Base-by-base conservation (phyloP, 1,140 invertebrate genomes). In the Conus ventricosus region DNA sequence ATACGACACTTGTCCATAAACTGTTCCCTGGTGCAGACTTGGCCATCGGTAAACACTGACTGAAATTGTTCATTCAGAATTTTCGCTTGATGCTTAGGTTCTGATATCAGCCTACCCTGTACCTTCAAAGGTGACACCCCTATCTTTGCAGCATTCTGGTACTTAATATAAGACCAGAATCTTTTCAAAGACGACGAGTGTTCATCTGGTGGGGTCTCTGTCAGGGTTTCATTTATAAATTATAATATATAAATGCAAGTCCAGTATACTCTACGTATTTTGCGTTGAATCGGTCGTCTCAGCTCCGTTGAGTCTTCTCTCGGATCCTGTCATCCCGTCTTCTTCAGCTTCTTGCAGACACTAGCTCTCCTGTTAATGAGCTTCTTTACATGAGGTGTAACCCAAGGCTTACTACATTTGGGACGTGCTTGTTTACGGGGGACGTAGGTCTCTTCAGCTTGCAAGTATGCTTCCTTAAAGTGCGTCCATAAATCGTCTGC, bases 121-220 rank as follows among this genome's bases (percentile, higher is more conserved):
- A n/a, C 57, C 76, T 83, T 87, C 13, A 87, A 63, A n/a, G 84
- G 60, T 10, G 86, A n/a, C 20, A 87, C 76, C 39, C 85, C 89
- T 84, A 27, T 81, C 57, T 25, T 84, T 67, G 82, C 60, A n/a
- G 60, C 23, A 78, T 85, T 89, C 25, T 82, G 81, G 27, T 87
- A 60, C 80, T 88, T 87, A 7, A 84, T 25, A 27, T 78, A 88
- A 7, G 89, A 51, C 76, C 87, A 87, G 23, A 88, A 90, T n/a
- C 80, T 20, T 63, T 88, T 90, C 8, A 17, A 0, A 11, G 71
- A 75, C 5, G 13, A n/a, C 7, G 84, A 10, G 55, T 54, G 10
- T 5, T 87, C 8, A 7, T 67, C 15, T 53, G 39, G 27, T 11
- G 11, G 17, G 10, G 10, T 17, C 0, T 17, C 17, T 8, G 82